phyloP scores from a whole-genome alignment of 2,888 invertebrate species.

The Molanna angustata region DNA sequence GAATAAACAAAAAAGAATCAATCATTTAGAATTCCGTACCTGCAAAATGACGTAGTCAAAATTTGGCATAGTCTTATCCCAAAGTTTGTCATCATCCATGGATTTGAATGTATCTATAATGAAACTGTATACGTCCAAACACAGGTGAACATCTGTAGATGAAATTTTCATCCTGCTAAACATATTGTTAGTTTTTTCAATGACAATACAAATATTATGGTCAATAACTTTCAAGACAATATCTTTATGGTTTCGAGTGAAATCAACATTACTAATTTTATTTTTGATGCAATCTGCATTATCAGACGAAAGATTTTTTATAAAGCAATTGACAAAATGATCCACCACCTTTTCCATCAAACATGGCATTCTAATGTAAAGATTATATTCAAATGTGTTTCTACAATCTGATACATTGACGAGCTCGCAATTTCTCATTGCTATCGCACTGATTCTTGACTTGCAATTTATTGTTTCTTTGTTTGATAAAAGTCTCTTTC shows the following conservation, averaged over 20 bases:
- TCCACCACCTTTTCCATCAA: conserved; percentile 1
- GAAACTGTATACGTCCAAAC: conserved; percentile 9
- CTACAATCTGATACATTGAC: background rate
- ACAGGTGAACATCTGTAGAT: background rate
- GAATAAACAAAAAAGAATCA: background rate
- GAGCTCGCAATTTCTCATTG: conserved; percentile 6
- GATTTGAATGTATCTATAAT: conserved; percentile 11
- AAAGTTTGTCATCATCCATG: background rate
- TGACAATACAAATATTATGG: background rate
- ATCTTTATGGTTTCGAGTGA: conserved; percentile 4
- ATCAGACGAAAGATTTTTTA: background rate
- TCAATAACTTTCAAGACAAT: background rate
- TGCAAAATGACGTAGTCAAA: conserved; percentile 20
- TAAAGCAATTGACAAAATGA: conserved; percentile 9
- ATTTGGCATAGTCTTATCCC: conserved; percentile 4
- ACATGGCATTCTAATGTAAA: conserved; percentile 14
- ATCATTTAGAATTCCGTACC: conserved; percentile 4
- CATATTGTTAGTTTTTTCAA: conserved; percentile 5
- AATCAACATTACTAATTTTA: conserved; percentile 5
- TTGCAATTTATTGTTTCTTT: background rate
- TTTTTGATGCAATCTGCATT: conserved; percentile 3
- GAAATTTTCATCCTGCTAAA: conserved; percentile 10
- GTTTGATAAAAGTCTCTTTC: background rate
- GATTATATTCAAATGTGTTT: background rate
- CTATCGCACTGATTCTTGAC: background rate